Percentiles rank a stretch among this genome's conserved stretches.
Evolutionary conservation across 2,888 invertebrate genomes (phyloP).

Genomic region (Meta bourneti): DNA sequence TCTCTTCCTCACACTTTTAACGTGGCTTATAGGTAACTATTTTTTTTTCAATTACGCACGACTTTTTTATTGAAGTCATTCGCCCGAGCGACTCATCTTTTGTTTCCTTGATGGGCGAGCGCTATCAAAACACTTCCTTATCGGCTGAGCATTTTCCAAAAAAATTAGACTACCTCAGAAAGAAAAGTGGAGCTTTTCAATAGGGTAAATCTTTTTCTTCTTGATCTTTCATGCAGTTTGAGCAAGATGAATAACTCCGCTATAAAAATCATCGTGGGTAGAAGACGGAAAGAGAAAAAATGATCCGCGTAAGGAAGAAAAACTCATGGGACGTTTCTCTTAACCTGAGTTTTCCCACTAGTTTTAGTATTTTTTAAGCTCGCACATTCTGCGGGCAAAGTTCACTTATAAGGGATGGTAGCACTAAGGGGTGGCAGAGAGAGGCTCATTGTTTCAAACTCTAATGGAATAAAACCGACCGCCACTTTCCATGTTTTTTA

Average conservation of each 20-base stretch:
- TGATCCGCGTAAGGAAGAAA: background rate
- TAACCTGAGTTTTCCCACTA: conserved; percentile 5
- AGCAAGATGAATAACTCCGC: conserved; percentile 73
- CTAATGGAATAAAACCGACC: background rate
- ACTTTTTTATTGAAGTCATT: background rate
- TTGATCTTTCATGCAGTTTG: conserved; percentile 67
- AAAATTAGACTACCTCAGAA: conserved; percentile 24
- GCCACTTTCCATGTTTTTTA: background rate
- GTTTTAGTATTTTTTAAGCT: conserved; percentile 20
- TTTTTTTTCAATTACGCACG: conserved; percentile 9
- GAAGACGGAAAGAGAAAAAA: background rate
- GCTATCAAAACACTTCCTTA: conserved; percentile 73
- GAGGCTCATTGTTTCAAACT: conserved; percentile 32
- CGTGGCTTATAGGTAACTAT: conserved; percentile 45
- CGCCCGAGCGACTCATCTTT: conserved; percentile 54
- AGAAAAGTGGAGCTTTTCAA: conserved; percentile 53
- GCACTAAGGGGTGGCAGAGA: background rate
- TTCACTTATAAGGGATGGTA: conserved; percentile 21
- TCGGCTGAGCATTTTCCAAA: conserved; percentile 52
- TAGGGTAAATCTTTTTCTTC: conserved; percentile 11
- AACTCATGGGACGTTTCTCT: conserved; percentile 54
- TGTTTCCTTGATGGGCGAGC: conserved; percentile 61
- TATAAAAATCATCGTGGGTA: conserved; percentile 59
- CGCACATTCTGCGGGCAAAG: conserved; percentile 35
- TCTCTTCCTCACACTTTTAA: conserved; percentile 23